A percentile compares a stretch with the other conserved stretches of the same genome.
Conservation (phyloP, 2,888 invertebrate genomes). For the Nemotelus pantherinus region DNA sequence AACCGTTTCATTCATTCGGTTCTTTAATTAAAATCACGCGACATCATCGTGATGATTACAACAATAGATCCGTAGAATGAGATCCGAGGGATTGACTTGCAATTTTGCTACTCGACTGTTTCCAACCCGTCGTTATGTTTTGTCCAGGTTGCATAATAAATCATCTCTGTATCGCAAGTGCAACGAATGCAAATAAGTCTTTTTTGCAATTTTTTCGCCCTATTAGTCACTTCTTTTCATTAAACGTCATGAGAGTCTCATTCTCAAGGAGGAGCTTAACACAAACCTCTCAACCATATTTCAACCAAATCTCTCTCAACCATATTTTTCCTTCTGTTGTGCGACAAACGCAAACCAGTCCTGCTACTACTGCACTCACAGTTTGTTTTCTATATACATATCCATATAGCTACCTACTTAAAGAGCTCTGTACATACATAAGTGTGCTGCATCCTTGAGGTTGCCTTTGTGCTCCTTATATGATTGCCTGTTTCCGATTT, state of each 20-base stretch:
- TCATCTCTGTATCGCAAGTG: background rate
- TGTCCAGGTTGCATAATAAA: background rate
- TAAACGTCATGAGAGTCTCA: background rate
- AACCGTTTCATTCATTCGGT: background rate
- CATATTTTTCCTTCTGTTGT: no score
- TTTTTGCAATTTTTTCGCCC: background rate
- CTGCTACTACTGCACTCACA: background rate
- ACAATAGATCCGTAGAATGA: background rate
- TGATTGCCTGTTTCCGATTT: background rate
- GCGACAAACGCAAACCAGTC: background rate
- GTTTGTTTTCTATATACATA: no score
- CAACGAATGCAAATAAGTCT: background rate
- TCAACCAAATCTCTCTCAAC: background rate
- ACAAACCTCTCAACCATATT: background rate
- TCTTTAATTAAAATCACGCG: background rate
- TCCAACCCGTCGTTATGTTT: no score
- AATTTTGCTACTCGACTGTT: no score
- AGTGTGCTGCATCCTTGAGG: background rate
- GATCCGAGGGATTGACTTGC: no score
- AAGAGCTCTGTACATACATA: no score
- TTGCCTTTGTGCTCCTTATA: background rate
- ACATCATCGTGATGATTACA: background rate
- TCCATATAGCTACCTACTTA: no score
- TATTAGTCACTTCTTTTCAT: background rate
- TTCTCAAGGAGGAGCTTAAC: constrained; percentile 22